Percentiles rank a stretch among this genome's conserved stretches.
Evolutionary conservation across 2,888 invertebrate genomes (phyloP).

Genomic region (Nomada goodeniana): DNA sequence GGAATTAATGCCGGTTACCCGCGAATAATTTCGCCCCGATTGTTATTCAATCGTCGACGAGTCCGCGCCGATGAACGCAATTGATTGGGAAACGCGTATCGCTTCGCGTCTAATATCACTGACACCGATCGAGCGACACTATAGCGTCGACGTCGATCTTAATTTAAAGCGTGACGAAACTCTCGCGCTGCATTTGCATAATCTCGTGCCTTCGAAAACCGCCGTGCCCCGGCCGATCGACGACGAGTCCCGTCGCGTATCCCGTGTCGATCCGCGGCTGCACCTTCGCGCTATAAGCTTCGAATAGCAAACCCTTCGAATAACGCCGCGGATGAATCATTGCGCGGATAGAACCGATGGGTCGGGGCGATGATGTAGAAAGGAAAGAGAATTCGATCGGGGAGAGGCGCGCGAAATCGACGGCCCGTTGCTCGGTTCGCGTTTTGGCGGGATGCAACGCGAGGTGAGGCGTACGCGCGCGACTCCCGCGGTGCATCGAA

Average conservation of each 20-base stretch:
- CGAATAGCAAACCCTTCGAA: no score
- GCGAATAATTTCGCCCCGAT: slow-evolving; percentile 21
- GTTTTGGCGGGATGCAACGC: slow-evolving; percentile 55
- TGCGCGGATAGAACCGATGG: no score
- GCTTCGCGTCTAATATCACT: slow-evolving; percentile 33
- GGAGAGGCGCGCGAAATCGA: background rate
- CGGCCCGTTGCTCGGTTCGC: background rate
- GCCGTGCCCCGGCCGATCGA: background rate
- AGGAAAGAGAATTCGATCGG: background rate
- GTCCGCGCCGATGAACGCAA: background rate
- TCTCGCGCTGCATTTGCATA: slow-evolving; percentile 39
- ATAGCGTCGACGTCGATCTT: slow-evolving; percentile 19
- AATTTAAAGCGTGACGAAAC: slow-evolving; percentile 37
- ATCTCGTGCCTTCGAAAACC: slow-evolving; percentile 17
- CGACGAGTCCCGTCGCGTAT: no score
- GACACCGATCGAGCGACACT: slow-evolving; percentile 4
- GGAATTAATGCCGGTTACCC: slow-evolving; percentile 45
- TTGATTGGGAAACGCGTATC: slow-evolving; percentile 10
- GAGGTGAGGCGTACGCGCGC: slow-evolving; percentile 36
- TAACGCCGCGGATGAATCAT: no score
- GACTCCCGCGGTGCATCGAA: slow-evolving; percentile 61
- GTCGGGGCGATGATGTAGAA: background rate
- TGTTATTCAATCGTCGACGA: background rate
- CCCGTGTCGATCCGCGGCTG: no score
- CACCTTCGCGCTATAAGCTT: no score